phyloP scores from a whole-genome alignment of 2,888 invertebrate species.

The Dendrolimus pini region DNA sequence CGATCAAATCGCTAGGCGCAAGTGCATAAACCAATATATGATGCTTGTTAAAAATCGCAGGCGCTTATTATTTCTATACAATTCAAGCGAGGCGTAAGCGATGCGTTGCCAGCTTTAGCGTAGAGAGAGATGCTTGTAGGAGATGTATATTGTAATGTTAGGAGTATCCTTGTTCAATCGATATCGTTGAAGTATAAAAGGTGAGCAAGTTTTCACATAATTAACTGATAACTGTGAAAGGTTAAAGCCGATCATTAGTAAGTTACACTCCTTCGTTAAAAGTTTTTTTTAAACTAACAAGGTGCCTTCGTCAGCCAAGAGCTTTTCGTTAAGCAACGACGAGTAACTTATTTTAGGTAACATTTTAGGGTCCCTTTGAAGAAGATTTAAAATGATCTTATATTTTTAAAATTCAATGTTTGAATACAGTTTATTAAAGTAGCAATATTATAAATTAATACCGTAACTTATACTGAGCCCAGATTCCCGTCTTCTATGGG shows the following conservation, averaged over 20 bases:
- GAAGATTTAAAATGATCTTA: slow-evolving; percentile 14
- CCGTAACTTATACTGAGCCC: too few relatives aligned
- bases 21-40: too few relatives aligned
- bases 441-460: too few relatives aligned
- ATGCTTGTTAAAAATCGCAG: too few relatives aligned
- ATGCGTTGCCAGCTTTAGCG: too few relatives aligned
- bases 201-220: background rate
- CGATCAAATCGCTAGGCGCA: too few relatives aligned
- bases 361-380: slow-evolving; percentile 14
- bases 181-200: background rate
- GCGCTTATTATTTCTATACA: too few relatives aligned
- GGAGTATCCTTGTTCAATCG: background rate
- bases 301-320: background rate
- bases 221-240: background rate
- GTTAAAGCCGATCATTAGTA: background rate
- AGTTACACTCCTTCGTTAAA: slow-evolving; percentile 1
- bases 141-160: too few relatives aligned
- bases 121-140: too few relatives aligned
- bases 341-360: slow-evolving; percentile 8
- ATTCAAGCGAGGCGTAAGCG: too few relatives aligned
- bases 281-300: slow-evolving; percentile 2
- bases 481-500: too few relatives aligned
- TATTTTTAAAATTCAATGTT: slow-evolving; percentile 17
- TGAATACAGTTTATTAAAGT: slow-evolving; percentile 2
- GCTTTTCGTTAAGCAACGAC: slow-evolving; percentile 12